Conservation (phyloP, 2,888 invertebrate genomes). For the Nemurella pictetii region DNA sequence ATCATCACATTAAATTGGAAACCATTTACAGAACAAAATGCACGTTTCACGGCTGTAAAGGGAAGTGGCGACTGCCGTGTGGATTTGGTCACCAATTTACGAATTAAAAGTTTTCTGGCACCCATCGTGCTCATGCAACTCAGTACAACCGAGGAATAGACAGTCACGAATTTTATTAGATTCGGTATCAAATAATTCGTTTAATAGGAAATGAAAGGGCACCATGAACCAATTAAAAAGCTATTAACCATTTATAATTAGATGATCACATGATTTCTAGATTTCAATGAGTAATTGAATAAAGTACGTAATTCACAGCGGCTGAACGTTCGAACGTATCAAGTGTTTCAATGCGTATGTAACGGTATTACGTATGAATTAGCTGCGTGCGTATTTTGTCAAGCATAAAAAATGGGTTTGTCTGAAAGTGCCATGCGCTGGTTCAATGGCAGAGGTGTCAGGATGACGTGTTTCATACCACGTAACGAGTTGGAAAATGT, state of each 20-base stretch:
- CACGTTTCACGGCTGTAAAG: no score
- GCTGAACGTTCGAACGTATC: neutral
- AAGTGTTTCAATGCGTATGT: neutral
- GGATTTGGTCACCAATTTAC: no score
- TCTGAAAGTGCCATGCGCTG: neutral
- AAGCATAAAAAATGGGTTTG: neutral
- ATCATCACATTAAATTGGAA: no score
- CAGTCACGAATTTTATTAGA: no score
- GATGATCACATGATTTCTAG: neutral
- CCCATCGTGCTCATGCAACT: no score
- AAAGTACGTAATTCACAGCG: neutral
- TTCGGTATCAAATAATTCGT: neutral
- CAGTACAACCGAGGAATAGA: no score
- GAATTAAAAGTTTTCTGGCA: no score
- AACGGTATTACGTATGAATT: neutral
- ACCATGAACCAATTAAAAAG: neutral
- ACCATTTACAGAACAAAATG: no score
- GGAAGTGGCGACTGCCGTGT: no score
- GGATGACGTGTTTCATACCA: neutral
- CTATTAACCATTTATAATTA: neutral
- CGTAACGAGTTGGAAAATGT: no score
- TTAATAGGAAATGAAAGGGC: neutral
- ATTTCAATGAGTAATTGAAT: neutral
- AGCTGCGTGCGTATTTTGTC: neutral
- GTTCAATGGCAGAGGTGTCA: neutral